Evolutionary conservation across 2,113 vertebrate genomes (phyloP).

Genomic region (Ochotona princeps): DNA sequence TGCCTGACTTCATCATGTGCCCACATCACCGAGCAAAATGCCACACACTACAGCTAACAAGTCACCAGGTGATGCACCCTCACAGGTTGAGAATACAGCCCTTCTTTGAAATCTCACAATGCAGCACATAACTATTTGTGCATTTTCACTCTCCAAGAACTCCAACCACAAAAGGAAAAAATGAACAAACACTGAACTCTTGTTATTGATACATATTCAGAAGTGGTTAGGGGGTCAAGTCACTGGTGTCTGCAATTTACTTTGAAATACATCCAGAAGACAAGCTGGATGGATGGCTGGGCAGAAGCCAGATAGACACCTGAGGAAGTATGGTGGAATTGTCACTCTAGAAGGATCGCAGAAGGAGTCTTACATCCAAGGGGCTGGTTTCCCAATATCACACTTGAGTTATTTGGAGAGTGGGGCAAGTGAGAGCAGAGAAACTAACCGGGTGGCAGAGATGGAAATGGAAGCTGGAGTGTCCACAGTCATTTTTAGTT

Average conservation of each 20-base stretch:
- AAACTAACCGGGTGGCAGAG: background rate
- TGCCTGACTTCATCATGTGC: no score
- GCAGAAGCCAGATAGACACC: background rate
- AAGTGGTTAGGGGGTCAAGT: background rate
- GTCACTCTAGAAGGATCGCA: background rate
- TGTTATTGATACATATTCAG: background rate
- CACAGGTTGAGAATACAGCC: no score
- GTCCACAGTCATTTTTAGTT: background rate
- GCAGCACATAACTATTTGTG: background rate
- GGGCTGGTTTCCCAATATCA: background rate
- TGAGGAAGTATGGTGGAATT: background rate
- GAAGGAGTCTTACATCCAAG: background rate
- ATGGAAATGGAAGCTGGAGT: background rate
- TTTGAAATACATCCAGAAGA: constrained; percentile 45
- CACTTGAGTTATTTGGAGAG: constrained; percentile 42
- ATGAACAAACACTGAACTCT: background rate
- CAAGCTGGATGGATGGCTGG: background rate
- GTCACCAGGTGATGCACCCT: no score
- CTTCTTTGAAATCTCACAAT: no score
- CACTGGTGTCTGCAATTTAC: background rate
- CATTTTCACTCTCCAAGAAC: constrained; percentile 1
- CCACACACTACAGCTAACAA: no score
- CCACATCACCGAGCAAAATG: no score
- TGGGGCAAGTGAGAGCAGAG: background rate
- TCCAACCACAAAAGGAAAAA: background rate